phyloP scores from a whole-genome alignment of 2,888 invertebrate species.

The Eutolmus rufibarbis region DNA sequence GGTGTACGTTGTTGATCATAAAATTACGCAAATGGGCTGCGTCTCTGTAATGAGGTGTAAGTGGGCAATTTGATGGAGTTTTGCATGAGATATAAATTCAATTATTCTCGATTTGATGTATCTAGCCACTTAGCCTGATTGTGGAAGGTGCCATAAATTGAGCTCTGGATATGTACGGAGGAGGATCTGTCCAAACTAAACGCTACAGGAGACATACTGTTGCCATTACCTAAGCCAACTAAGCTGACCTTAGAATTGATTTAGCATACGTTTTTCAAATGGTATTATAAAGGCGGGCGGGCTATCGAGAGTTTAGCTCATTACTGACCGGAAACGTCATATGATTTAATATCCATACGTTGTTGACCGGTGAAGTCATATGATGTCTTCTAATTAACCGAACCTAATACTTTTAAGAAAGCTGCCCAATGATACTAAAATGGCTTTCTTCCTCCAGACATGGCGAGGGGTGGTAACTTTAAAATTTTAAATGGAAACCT shows the following conservation, averaged over 20 bases:
- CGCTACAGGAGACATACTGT: not conserved
- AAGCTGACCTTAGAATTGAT: not conserved
- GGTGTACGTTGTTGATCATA: constrained; percentile 15
- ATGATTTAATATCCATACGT: not conserved
- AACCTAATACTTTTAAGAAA: too few species aligned
- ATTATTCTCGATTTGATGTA: constrained; percentile 17
- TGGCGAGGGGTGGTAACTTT: too few species aligned
- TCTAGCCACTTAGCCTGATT: not conserved
- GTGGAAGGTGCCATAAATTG: constrained; percentile 12
- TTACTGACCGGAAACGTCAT: not conserved
- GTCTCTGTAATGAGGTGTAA: constrained; percentile 28
- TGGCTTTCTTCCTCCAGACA: too few species aligned
- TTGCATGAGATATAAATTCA: constrained; percentile 19
- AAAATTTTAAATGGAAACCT: too few species aligned
- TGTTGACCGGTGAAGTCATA: too few species aligned
- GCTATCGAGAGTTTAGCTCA: not conserved
- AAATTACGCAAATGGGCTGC: constrained; percentile 22
- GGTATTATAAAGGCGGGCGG: not conserved
- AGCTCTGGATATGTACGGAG: not conserved
- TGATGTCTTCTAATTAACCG: too few species aligned
- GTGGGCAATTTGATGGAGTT: constrained; percentile 25
- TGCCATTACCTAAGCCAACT: not conserved
- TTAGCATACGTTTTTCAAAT: not conserved
- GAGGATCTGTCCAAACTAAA: constrained; percentile 15
- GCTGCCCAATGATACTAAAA: too few species aligned